Evolutionary conservation across 2,797 vertebrate species (phyloP), one percentile per base, ranked within the genome.

Genomic region (Eulemur albifrons): DNA sequence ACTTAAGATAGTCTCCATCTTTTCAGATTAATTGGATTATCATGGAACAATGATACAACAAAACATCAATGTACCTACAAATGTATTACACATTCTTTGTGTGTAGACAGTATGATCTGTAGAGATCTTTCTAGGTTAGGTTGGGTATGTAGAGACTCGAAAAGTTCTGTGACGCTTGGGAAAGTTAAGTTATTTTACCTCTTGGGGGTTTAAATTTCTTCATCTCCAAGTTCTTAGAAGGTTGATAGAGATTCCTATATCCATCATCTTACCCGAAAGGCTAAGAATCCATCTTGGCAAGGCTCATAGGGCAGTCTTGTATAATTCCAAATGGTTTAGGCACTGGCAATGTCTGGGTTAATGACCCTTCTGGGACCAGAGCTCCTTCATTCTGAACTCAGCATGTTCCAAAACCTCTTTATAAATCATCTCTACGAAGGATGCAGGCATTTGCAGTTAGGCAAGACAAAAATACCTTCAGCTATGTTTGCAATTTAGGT

Each of bases 341-440:
- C 48, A 35, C 40, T 87, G 70, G 23, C 20, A 17, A 85, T 90
- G 43, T 57, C 59, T 81, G 76, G 52, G 77, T 73, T 97, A 93
- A 90, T 82, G 83, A 67, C 32, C 63, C 88, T 81, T 87, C 30
- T 48, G 89, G 86, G 93, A 97, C 15, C 11, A 75, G 23, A 77
- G n/a, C n/a, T 84, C 67, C 94, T 96, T 97, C 88, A 45, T 84
- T 93, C 87, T 86, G 63, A 95, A 95, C 86, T 94, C 95, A 92
- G 91, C 48, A 23, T 82, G n/a, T 90, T 93, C 73, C 69, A 25
- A 80, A 92, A 73, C 50, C 32, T 88, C 89, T 86, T 69, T 79
- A 86, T 89, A 96, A 95, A 77, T 82, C 48, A 84, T 57, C 38
- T 92, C 70, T 81, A 10, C 73, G 90, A 87, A 93, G 97, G 59